Percentiles rank a stretch among this genome's conserved stretches.
phyloP scores from a whole-genome alignment of 2,797 vertebrate genomes.

The Esox masquinongy region DNA sequence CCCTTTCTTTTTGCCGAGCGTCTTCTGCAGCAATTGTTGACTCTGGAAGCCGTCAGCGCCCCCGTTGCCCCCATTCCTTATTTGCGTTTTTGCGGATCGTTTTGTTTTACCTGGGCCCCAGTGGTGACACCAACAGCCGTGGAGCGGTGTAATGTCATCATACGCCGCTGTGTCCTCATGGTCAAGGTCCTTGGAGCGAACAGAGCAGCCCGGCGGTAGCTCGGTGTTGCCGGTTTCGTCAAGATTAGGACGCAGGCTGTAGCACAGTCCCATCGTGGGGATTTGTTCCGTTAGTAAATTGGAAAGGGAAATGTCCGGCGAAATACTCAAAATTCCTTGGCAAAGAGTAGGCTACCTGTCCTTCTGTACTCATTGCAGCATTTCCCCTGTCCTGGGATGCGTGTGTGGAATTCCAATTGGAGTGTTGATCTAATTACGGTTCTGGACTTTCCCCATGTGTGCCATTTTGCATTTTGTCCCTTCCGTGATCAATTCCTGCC shows the following conservation, averaged over 20 bases:
- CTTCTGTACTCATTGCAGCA: conserved; percentile 23
- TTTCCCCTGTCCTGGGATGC: conserved; percentile 14
- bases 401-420: conserved; percentile 11
- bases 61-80: conserved; percentile 28
- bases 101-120: conserved; percentile 34
- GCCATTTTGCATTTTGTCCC: conserved; percentile 67
- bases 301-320: not conserved
- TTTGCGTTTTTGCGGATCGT: conserved; percentile 17
- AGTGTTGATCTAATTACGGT: conserved; percentile 47
- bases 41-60: conserved; percentile 18
- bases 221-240: conserved; percentile 66
- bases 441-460: conserved; percentile 51
- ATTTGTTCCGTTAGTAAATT: conserved; percentile 5
- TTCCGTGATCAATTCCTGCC: conserved; percentile 1
- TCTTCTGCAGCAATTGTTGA: conserved; percentile 25
- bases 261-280: conserved; percentile 78
- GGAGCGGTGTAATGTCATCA: not conserved
- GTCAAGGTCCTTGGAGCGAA: conserved; percentile 25
- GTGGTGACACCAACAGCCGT: conserved; percentile 31
- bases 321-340: conserved; percentile 49
- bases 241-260: conserved; percentile 78
- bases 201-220: conserved; percentile 42
- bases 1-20: conserved; percentile 33
- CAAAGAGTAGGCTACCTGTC: not conserved
- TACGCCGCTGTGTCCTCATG: conserved; percentile 22